Percentiles rank a stretch among this genome's conserved stretches.
phyloP scores from a whole-genome alignment of 2,888 invertebrate genomes.

The Pecten maximus region DNA sequence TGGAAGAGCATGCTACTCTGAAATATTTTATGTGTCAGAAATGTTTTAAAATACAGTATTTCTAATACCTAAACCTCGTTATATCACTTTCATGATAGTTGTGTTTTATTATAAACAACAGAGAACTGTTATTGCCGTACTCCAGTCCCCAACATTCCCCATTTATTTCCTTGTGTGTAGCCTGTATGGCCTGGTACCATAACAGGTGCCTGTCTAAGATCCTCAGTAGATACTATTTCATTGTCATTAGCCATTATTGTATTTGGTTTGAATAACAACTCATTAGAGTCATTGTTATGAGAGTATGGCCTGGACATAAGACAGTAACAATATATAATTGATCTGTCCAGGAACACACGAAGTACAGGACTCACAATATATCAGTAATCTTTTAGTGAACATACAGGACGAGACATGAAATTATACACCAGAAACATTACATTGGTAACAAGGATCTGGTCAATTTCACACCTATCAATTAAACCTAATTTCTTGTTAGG shows the following conservation, averaged over 20 bases:
- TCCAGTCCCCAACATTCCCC: no score
- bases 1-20: no score
- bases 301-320: background rate
- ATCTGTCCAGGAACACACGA: background rate
- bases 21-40: no score
- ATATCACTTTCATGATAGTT: no score
- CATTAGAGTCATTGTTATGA: background rate
- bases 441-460: background rate
- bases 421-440: background rate
- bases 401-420: background rate
- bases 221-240: background rate
- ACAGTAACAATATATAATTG: background rate
- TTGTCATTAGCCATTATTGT: background rate
- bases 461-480: background rate
- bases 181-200: background rate
- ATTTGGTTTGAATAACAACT: background rate
- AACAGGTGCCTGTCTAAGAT: background rate
- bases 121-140: no score
- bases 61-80: no score
- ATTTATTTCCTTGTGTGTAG: background rate
- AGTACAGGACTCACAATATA: no score
- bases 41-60: no score
- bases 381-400: background rate
- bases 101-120: no score
- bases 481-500: background rate